A percentile compares a stretch with the other conserved stretches of the same genome.
These are phyloP conservation scores for Cataglyphis hispanica DNA, from an alignment of 1,140 invertebrate species.

Conservation along the genomic window DNA sequence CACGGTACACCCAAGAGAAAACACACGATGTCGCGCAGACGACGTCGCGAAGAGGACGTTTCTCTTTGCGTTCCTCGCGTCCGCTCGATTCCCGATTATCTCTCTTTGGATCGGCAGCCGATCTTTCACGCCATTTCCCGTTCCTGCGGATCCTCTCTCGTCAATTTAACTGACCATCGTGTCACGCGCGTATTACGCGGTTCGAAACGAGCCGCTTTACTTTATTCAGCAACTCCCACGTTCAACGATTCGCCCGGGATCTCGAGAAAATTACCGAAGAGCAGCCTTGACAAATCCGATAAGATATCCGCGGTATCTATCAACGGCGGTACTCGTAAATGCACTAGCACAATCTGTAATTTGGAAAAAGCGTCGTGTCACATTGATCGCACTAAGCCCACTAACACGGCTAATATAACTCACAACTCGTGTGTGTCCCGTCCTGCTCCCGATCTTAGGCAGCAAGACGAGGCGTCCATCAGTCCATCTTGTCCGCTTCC, in stretches of 20 bases:
- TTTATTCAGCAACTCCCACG: neutral
- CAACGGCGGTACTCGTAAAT: slow-evolving; percentile 52
- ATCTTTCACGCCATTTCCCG: neutral
- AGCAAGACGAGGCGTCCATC: slow-evolving; percentile 77
- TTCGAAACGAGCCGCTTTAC: neutral
- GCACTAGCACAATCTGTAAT: slow-evolving; percentile 72
- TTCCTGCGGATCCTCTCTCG: slow-evolving; percentile 29
- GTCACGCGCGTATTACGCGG: neutral
- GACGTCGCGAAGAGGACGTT: neutral
- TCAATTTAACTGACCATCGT: slow-evolving; percentile 6
- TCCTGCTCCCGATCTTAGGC: slow-evolving; percentile 82
- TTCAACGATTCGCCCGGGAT: neutral
- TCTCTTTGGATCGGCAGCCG: neutral
- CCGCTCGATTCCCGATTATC: slow-evolving; percentile 40
- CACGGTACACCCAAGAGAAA: neutral
- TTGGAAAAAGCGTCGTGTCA: slow-evolving; percentile 61
- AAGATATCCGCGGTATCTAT: neutral
- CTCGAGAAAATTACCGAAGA: neutral
- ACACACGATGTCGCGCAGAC: neutral
- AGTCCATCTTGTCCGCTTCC: slow-evolving; percentile 76
- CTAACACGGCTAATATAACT: slow-evolving; percentile 85
- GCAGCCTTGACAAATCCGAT: neutral
- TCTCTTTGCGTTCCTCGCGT: slow-evolving; percentile 30
- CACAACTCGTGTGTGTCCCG: slow-evolving; percentile 85
- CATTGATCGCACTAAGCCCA: slow-evolving; percentile 66